Evolutionary conservation across 2,888 invertebrate species (phyloP), one percentile per base, ranked within the genome.

Genomic region (Chelonus formosanus): DNA sequence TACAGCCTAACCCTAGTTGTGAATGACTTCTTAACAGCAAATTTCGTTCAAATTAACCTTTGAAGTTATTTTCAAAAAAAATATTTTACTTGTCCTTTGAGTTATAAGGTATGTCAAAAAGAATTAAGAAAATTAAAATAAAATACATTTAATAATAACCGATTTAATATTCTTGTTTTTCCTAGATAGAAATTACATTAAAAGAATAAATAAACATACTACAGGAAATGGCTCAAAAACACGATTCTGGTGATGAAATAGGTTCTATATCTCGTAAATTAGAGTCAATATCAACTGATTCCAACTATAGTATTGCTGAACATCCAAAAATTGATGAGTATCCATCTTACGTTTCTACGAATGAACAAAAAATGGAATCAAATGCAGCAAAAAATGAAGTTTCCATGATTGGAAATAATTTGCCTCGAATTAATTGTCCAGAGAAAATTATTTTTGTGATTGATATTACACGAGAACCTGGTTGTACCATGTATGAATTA

Each of bases 371-470:
- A 2, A 34, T 69, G 1, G 52, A 53, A 53, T 2, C 53, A 55
- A 4, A 7, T 2, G 32, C 32, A 52, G 34, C 3, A n/a, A 7
- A n/a, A 34, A 47, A 3, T 35, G 10, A 4, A 4, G 3, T 8
- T 50, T 6, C 8, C 43, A 4, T 10, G 32, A 3, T 6, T 4
- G 7, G n/a, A 6, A 61, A 31, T 43, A 60, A 48, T 54, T 45
- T 31, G 64, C 45, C 20, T 60, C 7, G 3, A 7, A 48, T 40
- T 5, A 56, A 65, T 32, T 34, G 88, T 4, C 88, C 88, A 0
- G 90, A 91, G 77, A 89, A 85, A 76, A 89, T 91, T 47, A 84
- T 91, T 34, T 82, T 91, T 61, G 88, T 90, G 67, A 81, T 91
- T 67, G 91, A 91, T 79, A 82, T 88, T 7, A 88, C 88, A 56